Evolutionary conservation across 2,888 invertebrate genomes (phyloP), one percentile per base, ranked within the genome.

Genomic region (Parasteatoda lunata): DNA sequence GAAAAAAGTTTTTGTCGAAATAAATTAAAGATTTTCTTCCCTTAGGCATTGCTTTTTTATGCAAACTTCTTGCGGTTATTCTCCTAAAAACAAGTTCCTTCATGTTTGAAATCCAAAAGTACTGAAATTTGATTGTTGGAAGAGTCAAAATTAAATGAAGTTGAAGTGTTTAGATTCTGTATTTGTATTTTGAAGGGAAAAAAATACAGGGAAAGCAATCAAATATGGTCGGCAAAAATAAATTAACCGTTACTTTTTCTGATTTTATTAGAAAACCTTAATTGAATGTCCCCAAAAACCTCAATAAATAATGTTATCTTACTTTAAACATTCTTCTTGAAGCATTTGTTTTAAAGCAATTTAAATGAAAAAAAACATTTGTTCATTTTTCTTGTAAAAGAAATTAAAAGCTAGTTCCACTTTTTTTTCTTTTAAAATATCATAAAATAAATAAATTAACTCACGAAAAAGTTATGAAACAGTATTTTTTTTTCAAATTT

Each of bases 1-100:
- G n/a, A 59, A n/a, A 59, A n/a, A 59, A 59, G 59, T 59, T 59
- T 59, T 59, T 59, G 59, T n/a, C 59, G 59, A 59, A 59, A 59
- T 59, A 59, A 59, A 59, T 59, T 59, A 59, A 59, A 59, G 59
- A 59, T 59, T 59, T 59, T 59, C 30, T 13, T n/a, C 59, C 59
- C 59, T 59, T n/a, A 59, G 59, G 59, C 11, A 13, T 59, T n/a
- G 9, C 5, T 59, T 59, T 59, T 59, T n/a, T 4, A 7, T 59
- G 3, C 7, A n/a, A 59, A n/a, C n/a, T 59, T 59, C 59, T 59
- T 4, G 59, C 9, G n/a, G 59, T n/a, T n/a, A 59, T 59, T 59
- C 59, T 59, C 5, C 9, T 59, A 59, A 59, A 59, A 59, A 59
- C 59, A 6, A 8, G 11, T 9, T 59, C 4, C 59, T 9, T 59